Percentiles rank a stretch among this genome's conserved stretches.
These are phyloP conservation scores for Pituophis catenifer DNA, from an alignment of 2,113 vertebrate species.

Conservation along the genomic window DNA sequence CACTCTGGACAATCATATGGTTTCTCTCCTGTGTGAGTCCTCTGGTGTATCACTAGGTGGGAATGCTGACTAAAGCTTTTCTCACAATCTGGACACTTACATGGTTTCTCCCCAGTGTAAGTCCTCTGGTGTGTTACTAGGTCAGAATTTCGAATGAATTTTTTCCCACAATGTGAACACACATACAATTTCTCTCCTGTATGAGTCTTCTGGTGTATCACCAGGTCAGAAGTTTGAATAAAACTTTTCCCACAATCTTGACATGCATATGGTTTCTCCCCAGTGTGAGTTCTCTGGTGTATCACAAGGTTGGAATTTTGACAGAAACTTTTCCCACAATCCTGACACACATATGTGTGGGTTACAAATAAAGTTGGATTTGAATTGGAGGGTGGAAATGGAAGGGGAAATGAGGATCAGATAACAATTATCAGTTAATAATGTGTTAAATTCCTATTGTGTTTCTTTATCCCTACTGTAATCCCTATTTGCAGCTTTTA, in stretches of 20 bases:
- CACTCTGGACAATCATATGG: neutral
- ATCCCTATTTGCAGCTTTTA: neutral
- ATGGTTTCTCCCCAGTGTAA: neutral
- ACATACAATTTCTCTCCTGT: no score
- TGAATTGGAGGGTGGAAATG: neutral
- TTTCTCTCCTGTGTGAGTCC: neutral
- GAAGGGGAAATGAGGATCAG: neutral
- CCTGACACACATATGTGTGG: no score
- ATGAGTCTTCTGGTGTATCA: no score
- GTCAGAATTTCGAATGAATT: no score
- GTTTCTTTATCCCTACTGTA: neutral
- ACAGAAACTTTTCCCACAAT: no score
- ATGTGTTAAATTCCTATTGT: neutral
- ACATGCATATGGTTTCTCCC: no score
- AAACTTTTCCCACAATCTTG: no score
- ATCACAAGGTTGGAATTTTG: no score
- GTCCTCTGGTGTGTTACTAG: neutral
- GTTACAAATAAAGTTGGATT: neutral
- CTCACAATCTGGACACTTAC: neutral
- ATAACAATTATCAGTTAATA: neutral
- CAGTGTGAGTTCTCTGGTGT: no score
- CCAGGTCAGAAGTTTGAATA: no score
- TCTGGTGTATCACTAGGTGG: neutral
- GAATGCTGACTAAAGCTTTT: neutral
- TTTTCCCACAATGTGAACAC: no score